Evolutionary conservation across 2,113 vertebrate genomes (phyloP).

Genomic region (Salvelinus namaycush): DNA sequence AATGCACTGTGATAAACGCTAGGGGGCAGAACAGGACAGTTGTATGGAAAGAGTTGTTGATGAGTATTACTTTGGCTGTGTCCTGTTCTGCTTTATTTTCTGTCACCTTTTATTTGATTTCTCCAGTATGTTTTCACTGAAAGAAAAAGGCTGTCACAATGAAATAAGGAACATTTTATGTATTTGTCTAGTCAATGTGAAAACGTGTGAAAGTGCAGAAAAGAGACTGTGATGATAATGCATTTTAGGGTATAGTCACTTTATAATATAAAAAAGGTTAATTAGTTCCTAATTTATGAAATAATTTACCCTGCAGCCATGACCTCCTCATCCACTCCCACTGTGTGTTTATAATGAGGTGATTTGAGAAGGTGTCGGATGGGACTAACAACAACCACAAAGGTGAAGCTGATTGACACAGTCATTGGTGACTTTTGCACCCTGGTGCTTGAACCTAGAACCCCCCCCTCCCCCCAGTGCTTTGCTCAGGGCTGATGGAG

Average conservation of each 20-base stretch:
- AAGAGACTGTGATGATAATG: constrained; percentile 9
- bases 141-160: neutral
- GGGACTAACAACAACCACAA: neutral
- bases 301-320: too few species aligned
- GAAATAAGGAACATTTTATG: neutral
- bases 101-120: neutral
- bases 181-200: neutral
- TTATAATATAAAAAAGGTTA: too few species aligned
- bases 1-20: neutral
- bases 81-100: neutral
- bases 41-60: neutral
- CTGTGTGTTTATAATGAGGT: neutral
- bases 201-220: too few species aligned
- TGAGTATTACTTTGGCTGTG: neutral
- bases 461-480: neutral
- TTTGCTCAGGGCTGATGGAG: neutral
- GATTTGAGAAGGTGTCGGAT: neutral
- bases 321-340: neutral
- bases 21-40: constrained; percentile 23
- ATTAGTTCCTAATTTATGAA: too few species aligned
- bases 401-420: constrained; percentile 3
- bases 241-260: too few species aligned
- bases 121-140: neutral
- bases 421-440: neutral
- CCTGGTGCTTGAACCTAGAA: neutral